A percentile compares a stretch with the other conserved stretches of the same genome.
Conservation (phyloP, 2,888 invertebrate genomes). For the Mallateleia sp. region DNA sequence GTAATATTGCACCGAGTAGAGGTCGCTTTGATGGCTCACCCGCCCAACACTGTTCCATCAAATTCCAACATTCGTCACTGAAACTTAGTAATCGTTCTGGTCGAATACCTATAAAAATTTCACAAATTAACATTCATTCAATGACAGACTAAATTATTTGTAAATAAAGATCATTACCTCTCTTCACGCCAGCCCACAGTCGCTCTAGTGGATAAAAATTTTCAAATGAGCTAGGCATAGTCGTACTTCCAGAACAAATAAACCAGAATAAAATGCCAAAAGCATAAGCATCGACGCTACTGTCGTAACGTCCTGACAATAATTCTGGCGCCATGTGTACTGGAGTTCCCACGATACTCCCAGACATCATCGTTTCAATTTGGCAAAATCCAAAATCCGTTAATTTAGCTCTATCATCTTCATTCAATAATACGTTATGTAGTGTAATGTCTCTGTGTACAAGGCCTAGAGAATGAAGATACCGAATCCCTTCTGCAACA, state of each 20-base stretch:
- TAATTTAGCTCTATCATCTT: constrained; percentile 93
- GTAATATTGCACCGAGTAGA: constrained; percentile 94
- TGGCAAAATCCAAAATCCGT: constrained; percentile 97
- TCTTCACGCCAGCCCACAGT: constrained; percentile 95
- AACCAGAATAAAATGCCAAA: constrained; percentile 98
- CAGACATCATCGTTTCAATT: constrained; percentile 97
- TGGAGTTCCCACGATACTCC: constrained; percentile 96
- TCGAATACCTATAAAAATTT: constrained; percentile 92
- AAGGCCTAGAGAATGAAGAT: constrained; percentile 95
- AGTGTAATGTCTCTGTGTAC: constrained; percentile 97
- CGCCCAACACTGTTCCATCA: constrained; percentile 96
- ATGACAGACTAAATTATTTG: too few species aligned
- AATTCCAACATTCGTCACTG: constrained; percentile 94
- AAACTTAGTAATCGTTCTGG: constrained; percentile 95
- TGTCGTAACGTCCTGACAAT: constrained; percentile 94
- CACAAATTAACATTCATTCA: too few species aligned
- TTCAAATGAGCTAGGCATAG: constrained; percentile 94
- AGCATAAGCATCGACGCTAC: constrained; percentile 96
- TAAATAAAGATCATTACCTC: constrained; percentile 91
- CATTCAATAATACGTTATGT: constrained; percentile 96
- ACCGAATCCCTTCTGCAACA: constrained; percentile 96
- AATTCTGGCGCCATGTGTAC: constrained; percentile 98
- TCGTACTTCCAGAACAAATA: constrained; percentile 95
- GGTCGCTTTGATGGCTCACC: constrained; percentile 90
- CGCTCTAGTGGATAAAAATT: constrained; percentile 92